phyloP scores from a whole-genome alignment of 2,888 invertebrate species.

The Serripes groenlandicus region DNA sequence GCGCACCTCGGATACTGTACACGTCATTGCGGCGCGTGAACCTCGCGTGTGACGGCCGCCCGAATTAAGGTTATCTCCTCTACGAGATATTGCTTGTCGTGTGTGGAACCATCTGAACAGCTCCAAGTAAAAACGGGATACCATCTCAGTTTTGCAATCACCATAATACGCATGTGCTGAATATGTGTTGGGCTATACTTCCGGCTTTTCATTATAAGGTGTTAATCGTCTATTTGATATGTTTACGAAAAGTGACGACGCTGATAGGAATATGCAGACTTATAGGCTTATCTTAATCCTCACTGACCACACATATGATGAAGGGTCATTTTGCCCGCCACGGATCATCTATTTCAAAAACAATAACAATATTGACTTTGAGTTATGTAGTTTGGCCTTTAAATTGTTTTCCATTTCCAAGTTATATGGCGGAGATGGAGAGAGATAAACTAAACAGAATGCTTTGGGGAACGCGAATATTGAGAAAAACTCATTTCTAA shows the following conservation, averaged over 20 bases:
- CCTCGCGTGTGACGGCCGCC: slow-evolving; percentile 62
- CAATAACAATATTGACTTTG: slow-evolving; percentile 69
- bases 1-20: slow-evolving; percentile 52
- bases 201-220: too few species aligned
- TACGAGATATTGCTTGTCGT: slow-evolving; percentile 59
- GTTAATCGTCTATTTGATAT: too few species aligned
- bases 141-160: too few species aligned
- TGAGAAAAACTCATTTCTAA: slow-evolving; percentile 67
- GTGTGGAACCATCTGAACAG: slow-evolving; percentile 60
- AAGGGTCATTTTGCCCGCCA: too few species aligned
- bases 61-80: slow-evolving; percentile 65
- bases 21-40: slow-evolving; percentile 66
- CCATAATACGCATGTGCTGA: too few species aligned
- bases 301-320: too few species aligned
- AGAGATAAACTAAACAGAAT: slow-evolving; percentile 68
- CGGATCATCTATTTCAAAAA: slow-evolving; percentile 70
- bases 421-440: slow-evolving; percentile 52
- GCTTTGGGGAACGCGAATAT: slow-evolving; percentile 58
- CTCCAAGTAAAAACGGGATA: too few species aligned
- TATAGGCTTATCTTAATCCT: too few species aligned
- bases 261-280: too few species aligned
- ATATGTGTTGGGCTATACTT: too few species aligned
- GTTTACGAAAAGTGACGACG: too few species aligned
- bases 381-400: slow-evolving; percentile 66
- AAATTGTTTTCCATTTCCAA: slow-evolving; percentile 66